A percentile compares a stretch with the other conserved stretches of the same genome.
Conservation (phyloP, 1,140 invertebrate species). For the Eubasilissa regina region DNA sequence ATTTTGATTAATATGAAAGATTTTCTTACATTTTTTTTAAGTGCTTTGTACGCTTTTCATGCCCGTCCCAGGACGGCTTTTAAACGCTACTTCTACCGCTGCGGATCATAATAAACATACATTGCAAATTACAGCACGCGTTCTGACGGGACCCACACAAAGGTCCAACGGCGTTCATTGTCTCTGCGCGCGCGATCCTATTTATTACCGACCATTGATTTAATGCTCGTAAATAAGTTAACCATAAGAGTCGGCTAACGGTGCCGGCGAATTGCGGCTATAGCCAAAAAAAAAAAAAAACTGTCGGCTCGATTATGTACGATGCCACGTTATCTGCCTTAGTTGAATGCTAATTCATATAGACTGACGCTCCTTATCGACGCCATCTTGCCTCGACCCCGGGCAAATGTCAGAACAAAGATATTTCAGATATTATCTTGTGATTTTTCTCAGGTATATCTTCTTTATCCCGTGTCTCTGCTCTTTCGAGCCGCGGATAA, state of each 20-base stretch:
- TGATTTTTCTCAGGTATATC: too few relatives aligned
- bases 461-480: too few relatives aligned
- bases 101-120: neutral
- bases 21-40: too few relatives aligned
- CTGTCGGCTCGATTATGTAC: slow-evolving; percentile 5
- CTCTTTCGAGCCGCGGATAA: neutral
- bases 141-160: neutral
- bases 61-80: neutral
- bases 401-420: slow-evolving; percentile 10
- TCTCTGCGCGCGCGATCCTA: neutral
- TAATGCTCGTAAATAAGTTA: slow-evolving; percentile 32
- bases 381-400: slow-evolving; percentile 25
- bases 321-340: slow-evolving; percentile 14
- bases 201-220: slow-evolving; percentile 19
- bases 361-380: neutral
- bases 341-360: slow-evolving; percentile 19
- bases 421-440: neutral
- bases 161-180: slow-evolving; percentile 5
- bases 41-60: neutral
- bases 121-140: slow-evolving; percentile 11
- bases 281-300: slow-evolving; percentile 4
- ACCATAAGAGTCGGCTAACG: slow-evolving; percentile 24
- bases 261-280: slow-evolving; percentile 8
- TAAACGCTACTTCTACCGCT: neutral
- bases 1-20: too few relatives aligned